Evolutionary conservation across 2,113 vertebrate species (phyloP), one percentile per base, ranked within the genome.

Genomic region (Muntiacus reevesi): DNA sequence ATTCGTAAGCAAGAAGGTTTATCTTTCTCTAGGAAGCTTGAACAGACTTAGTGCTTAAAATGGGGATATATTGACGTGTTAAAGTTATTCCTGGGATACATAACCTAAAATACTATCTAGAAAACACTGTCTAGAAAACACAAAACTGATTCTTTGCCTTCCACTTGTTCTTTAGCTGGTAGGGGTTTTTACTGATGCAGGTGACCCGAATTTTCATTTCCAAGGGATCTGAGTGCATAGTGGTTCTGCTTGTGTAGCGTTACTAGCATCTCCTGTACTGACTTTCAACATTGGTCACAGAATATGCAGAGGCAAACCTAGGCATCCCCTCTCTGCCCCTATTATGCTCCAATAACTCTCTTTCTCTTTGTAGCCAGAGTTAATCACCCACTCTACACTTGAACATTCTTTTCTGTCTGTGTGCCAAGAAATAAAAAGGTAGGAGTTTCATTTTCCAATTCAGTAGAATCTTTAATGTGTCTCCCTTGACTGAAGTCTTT

Each of bases 31-130:
- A 50, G 87, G 64, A 97, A 96, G 21, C 78, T 28, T 76, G 28
- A 76, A 87, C 79, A 96, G 92, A 92, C 15, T 64, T 81, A 79
- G 40, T 92, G 33, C 60, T 94, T 97, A 92, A 96, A 87, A 89
- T 33, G 60, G 62, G 21, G 43, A 3, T 78, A 71, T 67, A 59
- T 13, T 88, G 60, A 82, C 55, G 81, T 7, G 23, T 91, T 84
- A 87, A 81, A 57, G 40, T 88, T 79, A 96, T 27, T 94, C 36
- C 64, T 96, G 52, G 47, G 64, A 67, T 76, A 89, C 62, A 47
- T 74, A 93, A 94, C 45, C 60, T 59, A 60, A 94, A 94, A 83
- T 47, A 67, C 43, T 62, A 6, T 88, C 88, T 90, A 25, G 59
- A 90, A 94, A 94, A 83, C 43, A 67, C 43, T 57, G 5, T 88